These are phyloP conservation scores for Lordiphosa mommai DNA, from an alignment of 1,140 invertebrate species.

Conservation along the genomic window DNA sequence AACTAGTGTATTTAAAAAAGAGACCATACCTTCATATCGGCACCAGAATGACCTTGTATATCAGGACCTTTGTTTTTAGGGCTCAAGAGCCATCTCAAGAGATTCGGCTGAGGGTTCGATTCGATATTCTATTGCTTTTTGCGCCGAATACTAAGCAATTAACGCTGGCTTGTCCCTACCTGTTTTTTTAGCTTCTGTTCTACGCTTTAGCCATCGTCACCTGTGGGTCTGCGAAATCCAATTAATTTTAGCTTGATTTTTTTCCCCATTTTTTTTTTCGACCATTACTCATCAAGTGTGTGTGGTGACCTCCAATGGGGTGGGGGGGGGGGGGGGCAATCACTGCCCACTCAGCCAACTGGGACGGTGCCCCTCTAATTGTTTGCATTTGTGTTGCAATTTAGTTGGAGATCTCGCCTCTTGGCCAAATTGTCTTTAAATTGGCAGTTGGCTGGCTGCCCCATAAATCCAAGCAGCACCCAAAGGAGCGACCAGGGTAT, in stretches of 20 bases:
- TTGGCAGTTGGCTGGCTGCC: slow-evolving; percentile 70
- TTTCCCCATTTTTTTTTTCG: slow-evolving; percentile 20
- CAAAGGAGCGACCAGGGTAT: neutral
- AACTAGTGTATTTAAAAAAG: too few relatives aligned
- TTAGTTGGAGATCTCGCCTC: slow-evolving; percentile 62
- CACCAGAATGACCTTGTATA: too few relatives aligned
- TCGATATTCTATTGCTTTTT: too few relatives aligned
- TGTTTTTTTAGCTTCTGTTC: slow-evolving; percentile 19
- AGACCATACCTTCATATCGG: too few relatives aligned
- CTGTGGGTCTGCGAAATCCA: slow-evolving; percentile 23
- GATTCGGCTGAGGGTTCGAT: too few relatives aligned
- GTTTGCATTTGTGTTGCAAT: slow-evolving; percentile 71
- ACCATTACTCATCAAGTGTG: neutral
- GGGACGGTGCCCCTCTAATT: slow-evolving; percentile 45
- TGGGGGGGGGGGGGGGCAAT: neutral
- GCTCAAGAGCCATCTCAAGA: too few relatives aligned
- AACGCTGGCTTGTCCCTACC: neutral
- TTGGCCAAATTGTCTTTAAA: slow-evolving; percentile 78
- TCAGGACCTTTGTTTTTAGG: too few relatives aligned
- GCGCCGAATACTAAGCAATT: neutral
- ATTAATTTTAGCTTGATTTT: slow-evolving; percentile 44
- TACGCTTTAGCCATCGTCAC: slow-evolving; percentile 33
- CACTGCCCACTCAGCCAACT: neutral
- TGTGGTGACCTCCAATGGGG: slow-evolving; percentile 18
- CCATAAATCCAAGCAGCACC: slow-evolving; percentile 72